phyloP scores from a whole-genome alignment of 2,797 vertebrate genomes.

The Prionace glauca region DNA sequence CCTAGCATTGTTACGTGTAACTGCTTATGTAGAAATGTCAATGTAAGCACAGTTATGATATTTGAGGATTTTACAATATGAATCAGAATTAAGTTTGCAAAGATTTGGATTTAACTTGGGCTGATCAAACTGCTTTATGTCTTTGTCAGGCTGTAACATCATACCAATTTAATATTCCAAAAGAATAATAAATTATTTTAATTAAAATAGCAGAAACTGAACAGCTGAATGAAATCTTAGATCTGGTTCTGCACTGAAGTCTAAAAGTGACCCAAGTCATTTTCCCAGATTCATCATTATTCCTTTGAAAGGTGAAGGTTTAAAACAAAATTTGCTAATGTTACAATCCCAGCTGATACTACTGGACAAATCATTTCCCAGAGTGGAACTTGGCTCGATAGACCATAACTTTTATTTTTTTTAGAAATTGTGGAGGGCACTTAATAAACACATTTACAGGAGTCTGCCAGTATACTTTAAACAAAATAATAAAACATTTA shows the following conservation, averaged over 20 bases:
- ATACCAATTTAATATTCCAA: background rate
- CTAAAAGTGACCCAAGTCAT: background rate
- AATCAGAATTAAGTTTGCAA: background rate
- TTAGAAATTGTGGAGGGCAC: too few species aligned
- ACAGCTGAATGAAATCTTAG: background rate
- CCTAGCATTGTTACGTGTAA: background rate
- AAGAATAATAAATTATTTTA: background rate
- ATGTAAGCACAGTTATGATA: background rate
- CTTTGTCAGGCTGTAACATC: background rate
- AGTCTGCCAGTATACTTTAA: too few species aligned
- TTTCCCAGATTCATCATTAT: background rate
- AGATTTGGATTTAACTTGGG: background rate
- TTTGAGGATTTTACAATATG: conserved; percentile 14
- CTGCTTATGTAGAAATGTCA: conserved; percentile 1
- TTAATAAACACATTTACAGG: too few species aligned
- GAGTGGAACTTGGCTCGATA: too few species aligned
- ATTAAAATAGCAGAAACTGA: background rate
- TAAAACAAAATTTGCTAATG: too few species aligned
- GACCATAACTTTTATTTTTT: too few species aligned
- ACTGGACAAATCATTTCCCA: too few species aligned
- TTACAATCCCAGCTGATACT: too few species aligned
- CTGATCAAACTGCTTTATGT: background rate
- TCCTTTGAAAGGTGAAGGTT: background rate
- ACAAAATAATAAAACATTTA: too few species aligned
- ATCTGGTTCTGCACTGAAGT: background rate